Evolutionary conservation across 2,797 vertebrate genomes (phyloP).

Genomic region (Macrochelys suwanniensis): DNA sequence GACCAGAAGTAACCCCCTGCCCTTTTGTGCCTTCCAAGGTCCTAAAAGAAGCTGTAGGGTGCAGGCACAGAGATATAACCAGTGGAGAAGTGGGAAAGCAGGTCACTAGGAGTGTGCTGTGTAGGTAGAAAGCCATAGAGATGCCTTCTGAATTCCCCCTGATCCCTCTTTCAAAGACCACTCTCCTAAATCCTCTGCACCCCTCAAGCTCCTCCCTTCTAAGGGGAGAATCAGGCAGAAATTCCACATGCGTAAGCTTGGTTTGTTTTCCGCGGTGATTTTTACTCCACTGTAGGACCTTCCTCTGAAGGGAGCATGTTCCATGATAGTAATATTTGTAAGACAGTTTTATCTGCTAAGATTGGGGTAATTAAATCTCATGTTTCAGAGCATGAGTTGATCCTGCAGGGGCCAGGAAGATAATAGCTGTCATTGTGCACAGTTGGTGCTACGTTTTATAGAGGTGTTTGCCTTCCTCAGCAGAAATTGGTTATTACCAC

Average conservation of each 20-base stretch:
- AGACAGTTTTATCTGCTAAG: neutral
- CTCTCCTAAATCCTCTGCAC: neutral
- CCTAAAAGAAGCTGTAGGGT: neutral
- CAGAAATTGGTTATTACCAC: neutral
- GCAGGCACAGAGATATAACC: neutral
- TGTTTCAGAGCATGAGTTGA: neutral
- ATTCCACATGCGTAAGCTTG: neutral
- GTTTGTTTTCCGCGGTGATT: neutral
- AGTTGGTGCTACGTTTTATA: rapidly evolving
- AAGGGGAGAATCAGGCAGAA: neutral
- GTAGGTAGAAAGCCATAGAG: neutral
- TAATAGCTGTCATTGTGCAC: neutral
- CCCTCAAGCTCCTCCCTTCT: neutral
- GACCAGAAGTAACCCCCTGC: neutral
- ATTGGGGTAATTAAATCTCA: neutral
- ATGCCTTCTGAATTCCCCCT: neutral
- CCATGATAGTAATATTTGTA: neutral
- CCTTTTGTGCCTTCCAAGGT: rapidly evolving
- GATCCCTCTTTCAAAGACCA: neutral
- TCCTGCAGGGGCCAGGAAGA: neutral
- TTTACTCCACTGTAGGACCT: neutral
- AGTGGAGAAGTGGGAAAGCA: neutral
- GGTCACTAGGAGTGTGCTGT: neutral
- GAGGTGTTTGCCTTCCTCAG: neutral
- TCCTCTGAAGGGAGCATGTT: neutral